These are phyloP conservation scores for Macrophya alboannulata DNA, from an alignment of 2,888 invertebrate genomes.

Conservation along the genomic window DNA sequence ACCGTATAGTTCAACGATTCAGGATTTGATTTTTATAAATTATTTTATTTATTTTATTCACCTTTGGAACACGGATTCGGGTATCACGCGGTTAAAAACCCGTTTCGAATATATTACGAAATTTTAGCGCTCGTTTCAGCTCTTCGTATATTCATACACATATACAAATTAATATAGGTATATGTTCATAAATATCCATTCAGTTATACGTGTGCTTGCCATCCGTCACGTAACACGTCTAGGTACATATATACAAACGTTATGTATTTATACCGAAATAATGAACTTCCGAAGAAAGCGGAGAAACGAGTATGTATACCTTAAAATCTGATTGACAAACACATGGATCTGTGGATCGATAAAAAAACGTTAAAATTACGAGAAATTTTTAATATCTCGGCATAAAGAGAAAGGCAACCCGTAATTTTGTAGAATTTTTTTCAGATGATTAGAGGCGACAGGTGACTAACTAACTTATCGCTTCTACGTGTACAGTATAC, in stretches of 20 bases:
- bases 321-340: not conserved
- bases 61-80: conserved; percentile 5
- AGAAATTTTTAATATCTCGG: not conserved
- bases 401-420: conserved; percentile 17
- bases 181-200: not conserved
- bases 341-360: not conserved
- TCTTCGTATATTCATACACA: conserved; percentile 27
- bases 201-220: not conserved
- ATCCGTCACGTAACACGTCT: conserved; percentile 23
- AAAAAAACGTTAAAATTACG: not conserved
- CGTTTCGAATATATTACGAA: conserved; percentile 36
- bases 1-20: not conserved
- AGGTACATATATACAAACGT: not conserved
- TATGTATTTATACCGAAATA: not conserved
- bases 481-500: not conserved
- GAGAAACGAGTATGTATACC: not conserved
- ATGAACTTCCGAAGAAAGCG: conserved; percentile 44
- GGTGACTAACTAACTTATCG: not conserved
- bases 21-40: not conserved
- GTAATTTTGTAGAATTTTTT: not conserved
- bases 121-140: not conserved
- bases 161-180: not conserved
- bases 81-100: conserved; percentile 10
- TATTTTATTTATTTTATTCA: not conserved
- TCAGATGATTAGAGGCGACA: not conserved